phyloP scores from a whole-genome alignment of 2,888 invertebrate genomes.

The Sisyra terminalis region DNA sequence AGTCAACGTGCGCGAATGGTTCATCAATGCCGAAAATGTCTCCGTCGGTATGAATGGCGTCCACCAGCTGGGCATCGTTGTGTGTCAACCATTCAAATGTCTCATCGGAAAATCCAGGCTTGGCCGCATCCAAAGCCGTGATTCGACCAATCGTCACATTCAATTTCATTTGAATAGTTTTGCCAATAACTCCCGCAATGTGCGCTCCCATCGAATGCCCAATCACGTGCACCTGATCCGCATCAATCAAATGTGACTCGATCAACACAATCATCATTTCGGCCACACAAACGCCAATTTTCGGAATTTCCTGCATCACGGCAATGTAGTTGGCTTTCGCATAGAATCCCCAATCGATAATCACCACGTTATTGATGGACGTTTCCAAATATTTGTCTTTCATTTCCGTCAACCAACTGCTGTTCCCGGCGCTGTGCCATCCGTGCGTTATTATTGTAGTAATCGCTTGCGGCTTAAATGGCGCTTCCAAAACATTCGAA shows the following conservation, averaged over 20 bases:
- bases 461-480: conserved; percentile 14
- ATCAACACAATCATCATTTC: conserved; percentile 25
- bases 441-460: conserved; percentile 32
- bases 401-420: conserved; percentile 22
- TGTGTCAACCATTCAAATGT: conserved; percentile 23
- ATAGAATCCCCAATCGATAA: conserved; percentile 26
- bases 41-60: conserved; percentile 41
- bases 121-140: conserved; percentile 27
- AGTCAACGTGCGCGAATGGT: conserved; percentile 37
- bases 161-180: conserved; percentile 12
- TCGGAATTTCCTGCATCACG: conserved; percentile 26
- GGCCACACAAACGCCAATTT: conserved; percentile 23
- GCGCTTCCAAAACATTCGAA: neutral
- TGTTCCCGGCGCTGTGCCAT: conserved; percentile 27
- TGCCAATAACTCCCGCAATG: conserved; percentile 22
- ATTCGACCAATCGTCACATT: conserved; percentile 18
- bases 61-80: conserved; percentile 38
- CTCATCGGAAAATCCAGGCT: conserved; percentile 23
- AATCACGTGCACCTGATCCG: conserved; percentile 26
- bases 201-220: conserved; percentile 27
- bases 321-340: conserved; percentile 19
- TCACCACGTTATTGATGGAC: conserved; percentile 27
- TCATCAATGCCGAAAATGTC: conserved; percentile 33
- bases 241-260: conserved; percentile 19
- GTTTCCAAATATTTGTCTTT: conserved; percentile 25